Base-by-base conservation (phyloP, 1,140 invertebrate genomes). In the Nephila pilipes region DNA sequence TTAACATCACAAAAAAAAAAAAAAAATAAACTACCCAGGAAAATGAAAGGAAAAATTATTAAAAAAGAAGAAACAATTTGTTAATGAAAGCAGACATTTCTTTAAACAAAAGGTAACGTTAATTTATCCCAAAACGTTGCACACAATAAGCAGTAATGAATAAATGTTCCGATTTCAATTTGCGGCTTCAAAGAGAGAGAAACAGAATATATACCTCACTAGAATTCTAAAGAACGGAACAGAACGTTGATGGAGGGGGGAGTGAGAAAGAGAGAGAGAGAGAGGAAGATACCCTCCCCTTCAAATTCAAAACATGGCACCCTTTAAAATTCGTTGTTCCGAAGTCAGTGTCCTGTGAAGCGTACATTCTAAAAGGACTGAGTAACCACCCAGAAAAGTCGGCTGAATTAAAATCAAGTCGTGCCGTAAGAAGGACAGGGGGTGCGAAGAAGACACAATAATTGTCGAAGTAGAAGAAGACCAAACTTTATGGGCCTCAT, bases 351-450 rank as follows among this genome's bases (percentile, higher is more conserved):
- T 29, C 32, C 69, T 75, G 14, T 29, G 25, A 75, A 29, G 69
- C 69, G 69, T 36, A 29, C 4, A 32, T 29, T 25, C 25, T 65
- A 25, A 65, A 65, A n/a, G 63, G n/a, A 65, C 32, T 22, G 29
- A 54, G 81, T 83, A 88, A 88, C 87, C 65, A 90, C 60, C 75
- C 88, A 80, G 88, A 80, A 90, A 90, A 90, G 75, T 90, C 54
- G 69, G 88, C 57, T 46, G 88, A 90, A 90, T 90, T 90, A 90
- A 90, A 90, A 90, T 80, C 69, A 90, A 90, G 69, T 90, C 69
- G 54, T 55, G 38, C 10, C 38, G 38, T 20, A 22, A 83, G 32
- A 75, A 75, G 69, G 25, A 75, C 8, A n/a, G 14, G 69, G 46
- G 46, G 46, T 46, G 46, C 46, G 12, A 46, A 32, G 69, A 36